Conservation (phyloP, 2,113 vertebrate genomes). For the Indri indri region DNA sequence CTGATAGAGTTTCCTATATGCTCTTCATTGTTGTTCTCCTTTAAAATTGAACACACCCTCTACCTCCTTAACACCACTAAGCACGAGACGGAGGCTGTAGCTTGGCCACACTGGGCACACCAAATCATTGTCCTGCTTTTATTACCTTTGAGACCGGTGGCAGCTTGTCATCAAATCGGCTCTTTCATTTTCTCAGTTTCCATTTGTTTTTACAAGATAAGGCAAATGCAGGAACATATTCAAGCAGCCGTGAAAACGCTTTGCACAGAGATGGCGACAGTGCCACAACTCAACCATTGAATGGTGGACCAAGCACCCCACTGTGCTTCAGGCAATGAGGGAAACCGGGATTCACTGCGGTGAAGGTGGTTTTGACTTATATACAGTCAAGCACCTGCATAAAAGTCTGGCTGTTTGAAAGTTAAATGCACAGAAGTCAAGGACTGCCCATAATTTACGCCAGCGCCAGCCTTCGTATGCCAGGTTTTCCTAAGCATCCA, state of each 20-base stretch:
- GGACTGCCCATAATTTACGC: no score
- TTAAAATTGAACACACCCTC: accelerated
- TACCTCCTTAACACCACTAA: background rate
- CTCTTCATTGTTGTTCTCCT: background rate
- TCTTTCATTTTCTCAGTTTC: background rate
- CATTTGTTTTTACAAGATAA: background rate
- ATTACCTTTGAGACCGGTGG: background rate
- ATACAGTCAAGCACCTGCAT: background rate
- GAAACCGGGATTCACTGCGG: background rate
- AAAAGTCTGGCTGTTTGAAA: background rate
- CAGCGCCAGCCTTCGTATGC: background rate
- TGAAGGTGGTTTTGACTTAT: background rate
- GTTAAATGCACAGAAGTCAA: background rate
- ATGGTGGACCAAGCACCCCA: background rate
- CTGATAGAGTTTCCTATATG: background rate
- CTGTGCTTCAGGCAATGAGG: background rate
- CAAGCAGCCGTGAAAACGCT: background rate
- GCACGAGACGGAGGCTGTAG: background rate
- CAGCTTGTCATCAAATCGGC: background rate
- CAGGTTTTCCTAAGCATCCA: background rate
- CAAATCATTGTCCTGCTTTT: accelerated
- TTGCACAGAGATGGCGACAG: background rate
- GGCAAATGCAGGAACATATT: background rate
- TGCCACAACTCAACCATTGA: background rate
- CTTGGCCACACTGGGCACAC: background rate